Evolutionary conservation across 2,888 invertebrate species (phyloP), one percentile per base, ranked within the genome.

Genomic region (Pseudococcus jackbeardsleyi): DNA sequence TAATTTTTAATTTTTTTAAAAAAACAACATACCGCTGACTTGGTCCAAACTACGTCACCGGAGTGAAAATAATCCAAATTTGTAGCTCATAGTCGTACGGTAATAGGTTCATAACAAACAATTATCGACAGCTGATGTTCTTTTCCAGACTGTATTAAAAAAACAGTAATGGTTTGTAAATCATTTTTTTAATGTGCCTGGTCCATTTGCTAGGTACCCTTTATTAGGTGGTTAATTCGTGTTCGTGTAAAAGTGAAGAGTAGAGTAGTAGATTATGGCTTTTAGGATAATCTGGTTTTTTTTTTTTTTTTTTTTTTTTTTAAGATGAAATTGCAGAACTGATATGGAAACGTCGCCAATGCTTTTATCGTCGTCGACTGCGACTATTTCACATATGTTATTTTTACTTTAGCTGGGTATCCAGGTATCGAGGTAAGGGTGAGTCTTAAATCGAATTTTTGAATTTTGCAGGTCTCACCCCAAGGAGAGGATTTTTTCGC

Each of bases 101-200:
- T 26, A 11, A 15, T 77, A 64, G 72, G 11, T 72, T 72, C 72
- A 17, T 33, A 33, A 33, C 33, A 33, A 26, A 72, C 72, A 72
- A 72, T 72, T 72, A 82, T 82, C 46, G 79, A 82, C 79, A 82
- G 79, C 79, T 82, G 79, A 82, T 82, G 79, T 17, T 9, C 33
- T 82, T n/a, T 72, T 72, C 72, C 33, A 72, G 39, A 72, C 72
- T 46, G 17, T 46, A 46, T 72, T 33, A 33, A 33, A 72, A 46
- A 64, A 82, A 82, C 79, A 82, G 46, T 46, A 46, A 82, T 82
- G 79, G 79, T 82, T 82, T 46, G 79, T 82, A 82, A 82, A 82
- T 82, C 79, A 82, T 82, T 82, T 72, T 72, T 82, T 82, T 82
- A 79, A 82, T 82, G 33, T 46, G 17, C 33, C 11, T 1, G 46